Evolutionary conservation across 1,140 invertebrate genomes (phyloP), one percentile per base, ranked within the genome.

Genomic region (Zaprionus davidi): DNA sequence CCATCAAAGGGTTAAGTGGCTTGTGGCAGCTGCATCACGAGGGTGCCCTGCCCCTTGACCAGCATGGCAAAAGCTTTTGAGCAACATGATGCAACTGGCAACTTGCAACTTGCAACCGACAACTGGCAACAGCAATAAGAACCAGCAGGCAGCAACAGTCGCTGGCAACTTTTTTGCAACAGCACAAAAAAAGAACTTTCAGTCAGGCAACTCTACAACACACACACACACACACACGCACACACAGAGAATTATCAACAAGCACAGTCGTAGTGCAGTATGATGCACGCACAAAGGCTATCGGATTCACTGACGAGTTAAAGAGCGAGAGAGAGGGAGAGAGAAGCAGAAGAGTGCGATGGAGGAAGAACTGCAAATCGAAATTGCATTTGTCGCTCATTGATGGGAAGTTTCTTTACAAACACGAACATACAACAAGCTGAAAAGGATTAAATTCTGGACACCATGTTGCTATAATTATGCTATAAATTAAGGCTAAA

Each of bases 1-100:
- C 76, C 81, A 83, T 83, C 81, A 83, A 83, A 79, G 81, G 80
- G 81, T 82, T 83, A 83, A 82, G 80, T 83, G 76, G 68, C 81
- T 73, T 79, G 76, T 76, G 76, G 68, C 79, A 71, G 49, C 53
- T 63, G 51, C 13, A 64, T 7, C 20, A 51, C 17, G 20, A 51
- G 46, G 46, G 9, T 17, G 41, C n/a, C 17, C 0, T 11, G 20
- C 46, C 57, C 56, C 56, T 74, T 72, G 74, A 64, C 22, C 60
- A 58, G 44, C 62, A n/a, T 7, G 1, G 59, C 41, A 62, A 51
- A 17, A 34, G 44, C 71, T 73, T 78, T 78, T 66, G 46, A 71
- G 76, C 72, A 65, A 65, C 67, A 66, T 69, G 64, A 68, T 74
- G 69, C 73, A 66, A 41, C 49, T 22, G 26, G 36, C 63, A 68